Evolutionary conservation across 1,140 invertebrate genomes (phyloP).

Genomic region (Drosophila carrolli): DNA sequence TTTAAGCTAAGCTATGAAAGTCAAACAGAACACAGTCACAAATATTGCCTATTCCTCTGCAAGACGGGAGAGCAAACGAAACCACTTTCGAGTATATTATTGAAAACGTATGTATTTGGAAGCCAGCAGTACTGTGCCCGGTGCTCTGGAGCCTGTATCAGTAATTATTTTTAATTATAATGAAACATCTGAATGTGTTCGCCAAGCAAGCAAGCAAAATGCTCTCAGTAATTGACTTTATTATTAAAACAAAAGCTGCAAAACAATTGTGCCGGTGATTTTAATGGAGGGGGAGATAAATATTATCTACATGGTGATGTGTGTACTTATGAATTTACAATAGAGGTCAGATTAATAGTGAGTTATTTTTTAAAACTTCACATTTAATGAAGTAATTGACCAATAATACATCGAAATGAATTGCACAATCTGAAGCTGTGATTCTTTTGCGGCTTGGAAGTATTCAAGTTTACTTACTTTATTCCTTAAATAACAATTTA

Average conservation of each 20-base stretch:
- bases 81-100: conserved; percentile 51
- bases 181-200: conserved; percentile 66
- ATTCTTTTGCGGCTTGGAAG: too few species aligned
- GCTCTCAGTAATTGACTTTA: conserved; percentile 58
- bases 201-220: conserved; percentile 48
- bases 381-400: too few species aligned
- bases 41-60: conserved; percentile 34
- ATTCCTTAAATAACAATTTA: too few species aligned
- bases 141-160: conserved; percentile 42
- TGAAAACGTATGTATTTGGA: conserved; percentile 52
- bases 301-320: conserved; percentile 28
- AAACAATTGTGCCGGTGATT: conserved; percentile 31
- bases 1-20: conserved; percentile 50
- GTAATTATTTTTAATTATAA: conserved; percentile 69
- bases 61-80: conserved; percentile 21
- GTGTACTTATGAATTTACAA: conserved; percentile 7
- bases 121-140: conserved; percentile 11
- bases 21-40: conserved; percentile 32
- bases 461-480: too few species aligned
- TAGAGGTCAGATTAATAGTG: not conserved
- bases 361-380: not conserved
- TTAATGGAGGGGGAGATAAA: conserved; percentile 4
- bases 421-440: too few species aligned
- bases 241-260: conserved; percentile 53
- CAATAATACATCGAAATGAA: too few species aligned